Conservation (phyloP, 2,888 invertebrate species). For the Noctuana brunneofusca region DNA sequence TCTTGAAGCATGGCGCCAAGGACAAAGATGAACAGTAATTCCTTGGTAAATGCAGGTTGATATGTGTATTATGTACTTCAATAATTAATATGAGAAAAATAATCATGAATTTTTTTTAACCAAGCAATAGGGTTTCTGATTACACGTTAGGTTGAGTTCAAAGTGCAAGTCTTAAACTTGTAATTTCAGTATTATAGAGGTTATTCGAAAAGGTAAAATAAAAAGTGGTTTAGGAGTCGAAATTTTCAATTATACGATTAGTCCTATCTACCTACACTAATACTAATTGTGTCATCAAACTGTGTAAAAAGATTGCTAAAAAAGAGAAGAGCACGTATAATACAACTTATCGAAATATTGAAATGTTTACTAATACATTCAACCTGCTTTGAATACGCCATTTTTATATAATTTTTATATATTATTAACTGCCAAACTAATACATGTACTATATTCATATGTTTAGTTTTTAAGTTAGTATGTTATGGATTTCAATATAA, state of each 20-base stretch:
- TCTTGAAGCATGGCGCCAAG: slow-evolving; percentile 99
- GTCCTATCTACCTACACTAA: no score
- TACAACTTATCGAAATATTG: no score
- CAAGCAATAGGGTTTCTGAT: neutral
- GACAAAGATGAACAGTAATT: slow-evolving; percentile 95
- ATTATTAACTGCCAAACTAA: slow-evolving; percentile 52
- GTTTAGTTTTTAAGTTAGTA: slow-evolving; percentile 52
- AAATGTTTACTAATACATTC: slow-evolving; percentile 9
- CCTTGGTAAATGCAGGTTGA: slow-evolving; percentile 4
- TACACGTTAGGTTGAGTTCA: neutral
- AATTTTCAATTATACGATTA: no score
- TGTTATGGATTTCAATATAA: slow-evolving; percentile 57
- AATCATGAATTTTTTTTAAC: neutral
- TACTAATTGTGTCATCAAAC: no score
- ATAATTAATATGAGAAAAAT: neutral
- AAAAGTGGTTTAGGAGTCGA: neutral
- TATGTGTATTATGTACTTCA: neutral
- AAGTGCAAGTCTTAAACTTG: neutral
- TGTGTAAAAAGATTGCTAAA: no score
- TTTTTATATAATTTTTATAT: slow-evolving; percentile 41
- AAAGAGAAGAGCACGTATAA: no score
- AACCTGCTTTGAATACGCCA: slow-evolving; percentile 7
- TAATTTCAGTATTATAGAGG: neutral
- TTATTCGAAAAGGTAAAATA: neutral
- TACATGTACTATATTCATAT: slow-evolving; percentile 50